These are phyloP conservation scores for Candoia aspera DNA, from an alignment of 2,113 vertebrate species.

Conservation along the genomic window DNA sequence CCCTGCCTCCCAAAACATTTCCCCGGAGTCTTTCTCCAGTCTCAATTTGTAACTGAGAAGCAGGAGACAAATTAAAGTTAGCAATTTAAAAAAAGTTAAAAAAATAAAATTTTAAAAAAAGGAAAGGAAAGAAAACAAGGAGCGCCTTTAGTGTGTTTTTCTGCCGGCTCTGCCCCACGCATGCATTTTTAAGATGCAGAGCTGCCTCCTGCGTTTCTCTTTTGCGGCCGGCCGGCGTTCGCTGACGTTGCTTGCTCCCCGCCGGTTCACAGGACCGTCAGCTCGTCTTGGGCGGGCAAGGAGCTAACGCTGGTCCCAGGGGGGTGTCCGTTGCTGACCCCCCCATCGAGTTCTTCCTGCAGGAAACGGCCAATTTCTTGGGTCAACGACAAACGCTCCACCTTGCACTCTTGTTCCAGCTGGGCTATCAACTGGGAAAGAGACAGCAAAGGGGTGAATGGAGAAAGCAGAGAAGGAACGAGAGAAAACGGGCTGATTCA, in stretches of 20 bases:
- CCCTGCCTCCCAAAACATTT: not conserved
- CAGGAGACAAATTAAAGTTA: not conserved
- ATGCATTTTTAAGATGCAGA: not conserved
- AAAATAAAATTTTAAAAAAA: conserved; percentile 24
- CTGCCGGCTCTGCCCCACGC: no score
- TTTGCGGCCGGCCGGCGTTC: not conserved
- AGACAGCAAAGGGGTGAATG: not conserved
- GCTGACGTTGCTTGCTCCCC: not conserved
- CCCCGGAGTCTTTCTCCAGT: not conserved
- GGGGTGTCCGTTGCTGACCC: conserved; percentile 66
- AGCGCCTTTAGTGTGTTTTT: conserved; percentile 28
- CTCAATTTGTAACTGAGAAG: not conserved
- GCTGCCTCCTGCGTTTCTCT: not conserved
- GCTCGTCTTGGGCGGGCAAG: conserved; percentile 67
- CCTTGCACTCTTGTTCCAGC: conserved; percentile 72
- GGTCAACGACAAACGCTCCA: conserved; percentile 70
- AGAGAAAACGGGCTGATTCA: not conserved
- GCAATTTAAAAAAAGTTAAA: conserved; percentile 17
- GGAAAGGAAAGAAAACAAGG: not conserved
- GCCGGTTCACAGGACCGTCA: conserved; percentile 59
- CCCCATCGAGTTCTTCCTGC: conserved; percentile 71
- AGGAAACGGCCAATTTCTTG: conserved; percentile 81
- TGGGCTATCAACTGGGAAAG: conserved; percentile 69
- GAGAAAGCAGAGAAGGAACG: not conserved
- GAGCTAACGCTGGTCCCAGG: conserved; percentile 53